Conservation (phyloP, 1,140 invertebrate species). For the Drosophila oshimai region DNA sequence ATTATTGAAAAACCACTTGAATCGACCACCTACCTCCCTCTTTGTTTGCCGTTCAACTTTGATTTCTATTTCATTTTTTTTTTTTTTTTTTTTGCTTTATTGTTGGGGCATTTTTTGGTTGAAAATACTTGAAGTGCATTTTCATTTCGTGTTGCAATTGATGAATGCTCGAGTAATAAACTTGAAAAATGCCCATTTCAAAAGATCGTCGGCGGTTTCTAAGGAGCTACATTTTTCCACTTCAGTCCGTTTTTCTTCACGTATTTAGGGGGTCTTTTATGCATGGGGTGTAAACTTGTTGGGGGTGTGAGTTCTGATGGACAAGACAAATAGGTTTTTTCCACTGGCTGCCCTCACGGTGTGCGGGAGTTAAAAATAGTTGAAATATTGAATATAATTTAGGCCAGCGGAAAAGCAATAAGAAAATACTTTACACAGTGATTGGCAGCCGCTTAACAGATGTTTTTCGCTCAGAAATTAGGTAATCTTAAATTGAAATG, state of each 20-base stretch:
- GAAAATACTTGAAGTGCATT: conserved; percentile 59
- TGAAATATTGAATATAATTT: conserved; percentile 57
- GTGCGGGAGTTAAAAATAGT: conserved; percentile 56
- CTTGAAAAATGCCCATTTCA: conserved; percentile 63
- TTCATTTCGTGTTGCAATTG: conserved; percentile 57
- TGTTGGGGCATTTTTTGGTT: conserved; percentile 26
- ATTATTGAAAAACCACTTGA: conserved; percentile 52
- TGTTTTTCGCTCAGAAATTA: conserved; percentile 18
- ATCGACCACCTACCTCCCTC: background rate
- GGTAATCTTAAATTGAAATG: conserved; percentile 8
- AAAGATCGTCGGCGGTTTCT: conserved; percentile 22
- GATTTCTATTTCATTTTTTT: conserved; percentile 35
- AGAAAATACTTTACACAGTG: background rate
- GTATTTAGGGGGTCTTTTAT: conserved; percentile 22
- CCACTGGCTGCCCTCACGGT: background rate
- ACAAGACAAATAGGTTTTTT: conserved; percentile 59
- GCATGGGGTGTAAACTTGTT: conserved; percentile 6
- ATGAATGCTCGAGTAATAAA: conserved; percentile 69
- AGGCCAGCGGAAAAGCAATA: conserved; percentile 31
- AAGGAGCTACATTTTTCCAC: conserved; percentile 14
- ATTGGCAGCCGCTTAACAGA: conserved; percentile 15
- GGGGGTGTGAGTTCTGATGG: conserved; percentile 15
- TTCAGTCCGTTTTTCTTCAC: conserved; percentile 21
- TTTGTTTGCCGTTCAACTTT: conserved; percentile 45
- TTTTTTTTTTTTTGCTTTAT: conserved; percentile 4